phyloP scores from a whole-genome alignment of 2,888 invertebrate genomes.

The Metopia argyrocephala region DNA sequence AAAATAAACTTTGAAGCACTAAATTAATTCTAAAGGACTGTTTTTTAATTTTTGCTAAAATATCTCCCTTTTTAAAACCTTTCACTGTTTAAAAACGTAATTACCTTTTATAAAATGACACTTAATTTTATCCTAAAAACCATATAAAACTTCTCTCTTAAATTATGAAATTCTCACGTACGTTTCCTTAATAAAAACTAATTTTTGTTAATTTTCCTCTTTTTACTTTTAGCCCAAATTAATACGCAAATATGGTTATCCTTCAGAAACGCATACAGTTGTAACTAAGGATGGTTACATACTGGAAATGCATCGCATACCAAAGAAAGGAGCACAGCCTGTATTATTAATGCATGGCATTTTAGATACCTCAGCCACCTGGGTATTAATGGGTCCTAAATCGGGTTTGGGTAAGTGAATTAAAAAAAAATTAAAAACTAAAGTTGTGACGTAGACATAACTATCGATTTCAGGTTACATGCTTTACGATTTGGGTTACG shows the following conservation, averaged over 20 bases:
- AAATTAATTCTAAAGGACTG: too few relatives aligned
- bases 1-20: too few relatives aligned
- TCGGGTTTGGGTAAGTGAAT: slow-evolving; percentile 81
- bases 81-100: too few relatives aligned
- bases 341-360: slow-evolving; percentile 86
- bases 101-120: too few relatives aligned
- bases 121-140: too few relatives aligned
- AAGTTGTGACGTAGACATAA: too few relatives aligned
- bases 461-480: slow-evolving; percentile 78
- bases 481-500: slow-evolving; percentile 77
- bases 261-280: slow-evolving; percentile 83
- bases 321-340: slow-evolving; percentile 79
- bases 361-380: slow-evolving; percentile 86
- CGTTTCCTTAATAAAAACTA: neutral
- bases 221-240: slow-evolving; percentile 79
- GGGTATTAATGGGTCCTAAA: slow-evolving; percentile 85
- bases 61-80: too few relatives aligned
- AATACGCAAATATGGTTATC: slow-evolving; percentile 83
- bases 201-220: neutral
- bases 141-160: too few relatives aligned
- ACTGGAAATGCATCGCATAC: slow-evolving; percentile 87
- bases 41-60: too few relatives aligned
- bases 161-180: slow-evolving; percentile 50
- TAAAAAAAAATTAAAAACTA: neutral
- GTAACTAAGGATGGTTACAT: slow-evolving; percentile 90